Conservation (phyloP, 2,797 vertebrate genomes). For the Aulostomus chinensis region DNA sequence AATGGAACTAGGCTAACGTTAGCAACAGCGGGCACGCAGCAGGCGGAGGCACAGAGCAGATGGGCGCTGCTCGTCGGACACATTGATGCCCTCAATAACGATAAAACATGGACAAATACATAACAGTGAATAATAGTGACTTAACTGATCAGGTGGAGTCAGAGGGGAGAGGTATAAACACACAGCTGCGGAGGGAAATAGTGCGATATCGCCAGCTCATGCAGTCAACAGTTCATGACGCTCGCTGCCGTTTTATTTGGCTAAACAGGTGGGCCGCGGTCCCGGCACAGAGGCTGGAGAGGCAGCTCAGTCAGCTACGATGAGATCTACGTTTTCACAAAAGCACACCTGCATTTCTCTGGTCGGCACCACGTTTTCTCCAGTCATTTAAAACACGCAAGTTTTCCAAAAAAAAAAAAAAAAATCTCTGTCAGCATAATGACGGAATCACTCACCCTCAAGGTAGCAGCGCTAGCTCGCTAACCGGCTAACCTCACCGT, state of each 20-base stretch:
- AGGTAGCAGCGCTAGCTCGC: conserved; percentile 27
- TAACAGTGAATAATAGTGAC: not conserved
- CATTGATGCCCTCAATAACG: not conserved
- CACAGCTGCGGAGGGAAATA: not conserved
- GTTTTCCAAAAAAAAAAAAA: no score
- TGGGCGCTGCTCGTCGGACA: conserved; percentile 23
- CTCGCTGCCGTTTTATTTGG: conserved; percentile 18
- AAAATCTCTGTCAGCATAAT: not conserved
- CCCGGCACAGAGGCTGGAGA: not conserved
- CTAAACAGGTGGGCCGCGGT: conserved; percentile 73
- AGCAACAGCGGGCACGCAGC: conserved; percentile 26
- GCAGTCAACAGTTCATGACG: conserved; percentile 2
- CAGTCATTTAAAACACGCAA: not conserved
- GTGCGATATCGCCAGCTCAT: conserved; percentile 8
- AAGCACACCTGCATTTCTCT: no score
- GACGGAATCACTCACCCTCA: not conserved
- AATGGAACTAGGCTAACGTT: conserved; percentile 36
- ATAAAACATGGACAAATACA: no score
- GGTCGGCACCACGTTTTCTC: no score
- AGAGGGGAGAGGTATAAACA: rapidly evolving
- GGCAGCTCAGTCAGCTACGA: not conserved
- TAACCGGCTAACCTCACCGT: conserved; percentile 17
- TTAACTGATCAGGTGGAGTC: no score
- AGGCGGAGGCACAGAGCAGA: conserved; percentile 26
- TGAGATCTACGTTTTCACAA: no score